Percentiles rank a stretch among this genome's conserved stretches.
Evolutionary conservation across 2,113 vertebrate species (phyloP).

Genomic region (Illadopsis cleaveri): DNA sequence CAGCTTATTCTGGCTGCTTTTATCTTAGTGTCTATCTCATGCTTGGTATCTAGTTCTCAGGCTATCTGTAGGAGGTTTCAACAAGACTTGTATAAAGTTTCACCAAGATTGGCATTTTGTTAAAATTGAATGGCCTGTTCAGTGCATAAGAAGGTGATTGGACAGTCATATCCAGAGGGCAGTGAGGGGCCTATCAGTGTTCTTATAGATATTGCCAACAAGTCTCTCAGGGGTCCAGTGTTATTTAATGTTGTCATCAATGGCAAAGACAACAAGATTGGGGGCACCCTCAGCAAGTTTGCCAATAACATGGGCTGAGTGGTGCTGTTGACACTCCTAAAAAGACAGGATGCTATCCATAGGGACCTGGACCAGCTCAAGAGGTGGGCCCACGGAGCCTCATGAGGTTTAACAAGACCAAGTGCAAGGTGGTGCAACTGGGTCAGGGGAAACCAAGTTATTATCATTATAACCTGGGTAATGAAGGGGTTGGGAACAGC

Average conservation of each 20-base stretch:
- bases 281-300: background rate
- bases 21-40: background rate
- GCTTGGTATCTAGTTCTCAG: background rate
- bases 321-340: background rate
- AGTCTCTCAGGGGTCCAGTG: too few relatives aligned
- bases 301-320: background rate
- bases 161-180: background rate
- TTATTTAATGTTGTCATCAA: too few relatives aligned
- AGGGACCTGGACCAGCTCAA: background rate
- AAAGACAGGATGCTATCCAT: background rate
- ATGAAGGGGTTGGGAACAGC: background rate
- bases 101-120: background rate
- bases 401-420: background rate
- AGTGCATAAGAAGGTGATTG: background rate
- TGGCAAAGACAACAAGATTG: rapidly evolving
- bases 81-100: background rate
- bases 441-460: too few relatives aligned
- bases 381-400: background rate
- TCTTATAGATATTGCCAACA: background rate
- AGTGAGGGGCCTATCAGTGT: too few relatives aligned
- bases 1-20: background rate
- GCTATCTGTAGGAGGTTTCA: background rate
- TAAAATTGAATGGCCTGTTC: background rate
- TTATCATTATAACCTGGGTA: background rate
- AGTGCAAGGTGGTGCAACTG: background rate